Percentiles rank a stretch among this genome's conserved stretches.
Conservation (phyloP, 2,113 vertebrate species). For the Todiramphus chloris region DNA sequence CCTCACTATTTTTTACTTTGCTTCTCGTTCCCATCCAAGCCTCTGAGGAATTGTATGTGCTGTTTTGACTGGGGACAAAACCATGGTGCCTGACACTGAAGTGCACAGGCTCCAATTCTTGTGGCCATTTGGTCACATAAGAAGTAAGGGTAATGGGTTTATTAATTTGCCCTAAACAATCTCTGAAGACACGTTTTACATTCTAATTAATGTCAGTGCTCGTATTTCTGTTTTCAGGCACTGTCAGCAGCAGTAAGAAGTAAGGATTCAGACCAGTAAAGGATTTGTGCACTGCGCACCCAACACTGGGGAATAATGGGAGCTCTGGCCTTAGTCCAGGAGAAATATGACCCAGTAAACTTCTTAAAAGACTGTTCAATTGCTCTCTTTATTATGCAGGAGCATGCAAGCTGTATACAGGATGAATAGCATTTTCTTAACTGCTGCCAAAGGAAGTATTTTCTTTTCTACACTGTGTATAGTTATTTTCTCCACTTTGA, state of each 20-base stretch:
- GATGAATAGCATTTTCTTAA: slow-evolving; percentile 48
- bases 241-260: neutral
- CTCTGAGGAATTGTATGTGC: neutral
- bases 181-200: neutral
- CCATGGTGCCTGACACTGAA: neutral
- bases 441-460: slow-evolving; percentile 48
- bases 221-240: neutral
- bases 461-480: neutral
- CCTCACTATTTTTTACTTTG: neutral
- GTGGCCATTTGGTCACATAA: neutral
- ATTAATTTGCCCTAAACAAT: neutral
- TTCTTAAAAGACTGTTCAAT: slow-evolving; percentile 37
- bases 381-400: slow-evolving; percentile 14
- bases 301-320: slow-evolving; percentile 16
- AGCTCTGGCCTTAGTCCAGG: neutral
- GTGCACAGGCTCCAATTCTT: neutral
- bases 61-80: neutral
- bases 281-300: neutral
- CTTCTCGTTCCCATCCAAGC: neutral
- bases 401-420: neutral
- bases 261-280: neutral
- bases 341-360: slow-evolving; percentile 66
- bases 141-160: neutral
- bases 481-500: neutral
- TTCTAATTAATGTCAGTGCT: neutral